These are phyloP conservation scores for Lepidonotus clava DNA, from an alignment of 2,888 invertebrate species.

Conservation along the genomic window DNA sequence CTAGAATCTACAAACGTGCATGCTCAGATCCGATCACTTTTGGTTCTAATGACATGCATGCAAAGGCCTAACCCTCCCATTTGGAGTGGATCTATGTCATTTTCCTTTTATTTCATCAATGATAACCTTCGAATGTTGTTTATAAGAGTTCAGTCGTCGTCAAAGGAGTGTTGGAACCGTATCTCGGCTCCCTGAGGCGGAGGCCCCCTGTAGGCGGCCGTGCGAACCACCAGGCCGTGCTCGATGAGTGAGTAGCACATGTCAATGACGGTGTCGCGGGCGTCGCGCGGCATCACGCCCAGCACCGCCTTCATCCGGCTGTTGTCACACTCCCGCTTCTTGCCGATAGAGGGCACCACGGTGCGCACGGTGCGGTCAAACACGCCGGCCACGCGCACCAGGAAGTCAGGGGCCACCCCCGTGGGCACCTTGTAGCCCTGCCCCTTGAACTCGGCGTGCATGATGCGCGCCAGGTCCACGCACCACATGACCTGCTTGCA, in stretches of 20 bases:
- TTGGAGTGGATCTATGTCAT: too few species aligned
- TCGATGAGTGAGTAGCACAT: slow-evolving; percentile 83
- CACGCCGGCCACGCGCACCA: slow-evolving; percentile 27
- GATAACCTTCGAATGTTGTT: too few species aligned
- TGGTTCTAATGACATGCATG: too few species aligned
- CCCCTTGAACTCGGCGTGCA: slow-evolving; percentile 81
- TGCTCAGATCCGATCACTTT: too few species aligned
- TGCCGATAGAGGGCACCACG: not conserved
- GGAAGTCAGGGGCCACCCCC: slow-evolving; percentile 61
- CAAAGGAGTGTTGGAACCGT: slow-evolving; percentile 17
- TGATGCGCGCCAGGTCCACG: slow-evolving; percentile 81
- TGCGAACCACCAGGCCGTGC: slow-evolving; percentile 80
- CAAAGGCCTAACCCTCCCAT: too few species aligned
- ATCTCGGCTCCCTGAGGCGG: not conserved
- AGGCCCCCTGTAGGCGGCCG: slow-evolving; percentile 69
- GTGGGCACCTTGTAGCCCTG: slow-evolving; percentile 75
- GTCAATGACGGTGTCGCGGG: slow-evolving; percentile 81
- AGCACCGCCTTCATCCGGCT: slow-evolving; percentile 81
- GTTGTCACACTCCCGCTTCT: slow-evolving; percentile 70
- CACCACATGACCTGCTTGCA: slow-evolving; percentile 80
- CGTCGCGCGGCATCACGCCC: slow-evolving; percentile 75
- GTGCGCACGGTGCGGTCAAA: slow-evolving; percentile 42
- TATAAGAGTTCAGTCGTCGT: slow-evolving; percentile 30
- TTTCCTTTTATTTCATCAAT: too few species aligned
- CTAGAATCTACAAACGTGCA: too few species aligned